phyloP scores from a whole-genome alignment of 2,113 vertebrate species.

The Rhombomys opimus region DNA sequence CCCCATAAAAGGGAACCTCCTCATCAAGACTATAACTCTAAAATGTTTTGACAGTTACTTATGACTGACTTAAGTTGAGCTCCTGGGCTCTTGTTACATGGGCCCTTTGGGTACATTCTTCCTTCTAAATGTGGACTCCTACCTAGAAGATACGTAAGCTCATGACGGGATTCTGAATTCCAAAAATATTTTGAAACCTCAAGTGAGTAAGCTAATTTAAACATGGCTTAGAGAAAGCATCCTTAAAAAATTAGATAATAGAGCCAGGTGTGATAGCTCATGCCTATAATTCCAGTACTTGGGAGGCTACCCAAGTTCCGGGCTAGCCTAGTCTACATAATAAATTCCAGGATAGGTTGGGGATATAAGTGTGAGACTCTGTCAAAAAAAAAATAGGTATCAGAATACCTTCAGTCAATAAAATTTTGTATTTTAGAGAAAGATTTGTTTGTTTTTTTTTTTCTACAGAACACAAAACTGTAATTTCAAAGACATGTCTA shows the following conservation, averaged over 20 bases:
- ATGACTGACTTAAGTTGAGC: conserved; percentile 15
- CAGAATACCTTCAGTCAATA: not conserved
- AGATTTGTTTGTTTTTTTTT: not conserved
- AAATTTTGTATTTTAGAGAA: conserved; percentile 38
- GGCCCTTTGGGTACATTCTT: not conserved
- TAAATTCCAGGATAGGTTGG: not conserved
- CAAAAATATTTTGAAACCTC: conserved; percentile 40
- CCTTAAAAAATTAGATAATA: conserved; percentile 15
- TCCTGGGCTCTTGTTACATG: conserved; percentile 9
- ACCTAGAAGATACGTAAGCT: conserved; percentile 36
- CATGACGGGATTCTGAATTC: conserved; percentile 46
- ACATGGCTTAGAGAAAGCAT: conserved; percentile 52
- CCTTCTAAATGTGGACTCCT: conserved; percentile 10
- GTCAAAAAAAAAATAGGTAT: not conserved
- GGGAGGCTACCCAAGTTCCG: not conserved
- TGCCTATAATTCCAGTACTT: not conserved
- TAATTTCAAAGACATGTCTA: conserved; percentile 43
- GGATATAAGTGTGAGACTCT: not conserved
- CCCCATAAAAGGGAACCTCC: not conserved
- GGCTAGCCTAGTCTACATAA: not conserved
- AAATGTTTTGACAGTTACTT: conserved; percentile 10
- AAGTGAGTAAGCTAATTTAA: conserved; percentile 44
- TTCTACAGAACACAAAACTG: not conserved
- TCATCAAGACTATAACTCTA: not conserved
- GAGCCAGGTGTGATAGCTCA: not conserved